A percentile compares a stretch with the other conserved stretches of the same genome.
These are phyloP conservation scores for Caenorhabditis sp. DNA, from an alignment of 2,888 invertebrate genomes.

Conservation along the genomic window DNA sequence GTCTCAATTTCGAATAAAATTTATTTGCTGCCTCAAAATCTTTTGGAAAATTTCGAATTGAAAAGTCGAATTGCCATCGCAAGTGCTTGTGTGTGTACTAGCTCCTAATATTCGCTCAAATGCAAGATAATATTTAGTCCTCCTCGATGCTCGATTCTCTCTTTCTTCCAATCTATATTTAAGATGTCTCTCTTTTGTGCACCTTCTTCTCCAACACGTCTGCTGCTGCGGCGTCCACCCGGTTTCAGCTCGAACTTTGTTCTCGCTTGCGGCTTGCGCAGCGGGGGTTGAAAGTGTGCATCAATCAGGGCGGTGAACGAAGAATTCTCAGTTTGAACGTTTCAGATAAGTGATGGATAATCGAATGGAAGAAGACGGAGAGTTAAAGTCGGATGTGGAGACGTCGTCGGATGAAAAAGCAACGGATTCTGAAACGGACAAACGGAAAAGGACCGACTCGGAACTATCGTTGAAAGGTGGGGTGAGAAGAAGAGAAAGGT, in stretches of 20 bases:
- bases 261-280: slow-evolving; percentile 9
- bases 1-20: no score
- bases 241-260: slow-evolving; percentile 13
- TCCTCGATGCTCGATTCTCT: not conserved
- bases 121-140: not conserved
- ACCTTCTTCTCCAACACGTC: slow-evolving; percentile 28
- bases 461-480: slow-evolving; percentile 31
- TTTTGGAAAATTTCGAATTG: no score
- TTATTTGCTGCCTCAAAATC: no score
- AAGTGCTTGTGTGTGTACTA: not conserved
- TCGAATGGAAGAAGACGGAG: slow-evolving; percentile 36
- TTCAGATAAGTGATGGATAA: slow-evolving; percentile 11
- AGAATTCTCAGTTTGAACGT: slow-evolving; percentile 1
- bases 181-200: slow-evolving; percentile 42
- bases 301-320: not conserved
- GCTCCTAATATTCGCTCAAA: not conserved
- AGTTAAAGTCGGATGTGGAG: slow-evolving; percentile 34
- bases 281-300: slow-evolving; percentile 46
- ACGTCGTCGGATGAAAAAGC: slow-evolving; percentile 33
- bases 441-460: slow-evolving; percentile 36
- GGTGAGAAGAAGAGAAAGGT: not conserved
- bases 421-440: slow-evolving; percentile 16
- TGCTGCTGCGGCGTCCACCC: slow-evolving; percentile 2
- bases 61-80: no score
- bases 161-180: slow-evolving; percentile 28